phyloP scores from a whole-genome alignment of 2,888 invertebrate genomes.

The Nasonia oneida region DNA sequence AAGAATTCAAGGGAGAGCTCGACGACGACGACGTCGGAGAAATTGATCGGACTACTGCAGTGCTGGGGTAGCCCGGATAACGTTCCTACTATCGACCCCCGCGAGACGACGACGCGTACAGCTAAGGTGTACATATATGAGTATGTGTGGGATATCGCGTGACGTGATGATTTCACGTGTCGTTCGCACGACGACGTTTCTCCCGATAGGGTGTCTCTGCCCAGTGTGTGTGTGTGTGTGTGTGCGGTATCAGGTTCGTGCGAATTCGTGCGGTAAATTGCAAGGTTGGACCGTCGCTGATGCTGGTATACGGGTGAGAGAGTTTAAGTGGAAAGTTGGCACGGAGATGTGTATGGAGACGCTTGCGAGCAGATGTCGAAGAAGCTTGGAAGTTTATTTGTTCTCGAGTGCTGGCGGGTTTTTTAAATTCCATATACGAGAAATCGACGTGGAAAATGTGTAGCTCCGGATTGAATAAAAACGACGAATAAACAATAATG shows the following conservation, averaged over 20 bases:
- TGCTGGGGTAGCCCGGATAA: conserved; percentile 68
- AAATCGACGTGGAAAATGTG: no score
- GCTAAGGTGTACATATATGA: neutral
- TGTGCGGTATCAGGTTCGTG: neutral
- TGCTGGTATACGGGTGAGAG: neutral
- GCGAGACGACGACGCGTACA: conserved; percentile 9
- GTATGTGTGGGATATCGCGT: conserved; percentile 12
- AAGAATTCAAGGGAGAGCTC: conserved; percentile 31
- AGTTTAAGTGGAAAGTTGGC: neutral
- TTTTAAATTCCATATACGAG: no score
- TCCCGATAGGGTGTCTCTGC: neutral
- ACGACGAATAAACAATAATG: no score
- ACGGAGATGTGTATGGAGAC: neutral
- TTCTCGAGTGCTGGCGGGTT: no score
- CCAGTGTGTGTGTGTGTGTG: neutral
- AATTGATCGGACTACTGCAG: conserved; percentile 78
- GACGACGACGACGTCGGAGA: conserved; percentile 60
- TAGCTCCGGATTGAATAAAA: no score
- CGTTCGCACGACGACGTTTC: neutral
- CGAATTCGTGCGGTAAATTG: conserved; percentile 6
- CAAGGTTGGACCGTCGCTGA: neutral
- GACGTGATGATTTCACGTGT: conserved; percentile 22
- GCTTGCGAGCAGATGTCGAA: neutral
- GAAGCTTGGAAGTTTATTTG: neutral
- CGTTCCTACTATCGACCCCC: conserved; percentile 58